A percentile compares a stretch with the other conserved stretches of the same genome.
These are phyloP conservation scores for Lutjanus erythropterus DNA, from an alignment of 2,113 vertebrate species.

Conservation along the genomic window DNA sequence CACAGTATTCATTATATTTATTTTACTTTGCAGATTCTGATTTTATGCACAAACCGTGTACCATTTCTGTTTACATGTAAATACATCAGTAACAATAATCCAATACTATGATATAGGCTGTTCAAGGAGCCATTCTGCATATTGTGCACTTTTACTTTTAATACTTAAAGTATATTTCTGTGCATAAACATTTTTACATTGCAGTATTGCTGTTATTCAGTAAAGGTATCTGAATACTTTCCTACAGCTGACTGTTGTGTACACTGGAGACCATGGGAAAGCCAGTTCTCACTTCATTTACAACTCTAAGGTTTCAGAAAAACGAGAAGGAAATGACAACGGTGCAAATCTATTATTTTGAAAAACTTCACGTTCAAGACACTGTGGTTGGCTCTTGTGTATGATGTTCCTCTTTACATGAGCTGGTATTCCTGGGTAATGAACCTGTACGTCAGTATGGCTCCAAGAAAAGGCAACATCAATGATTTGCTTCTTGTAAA, in stretches of 20 bases:
- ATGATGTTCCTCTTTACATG: neutral
- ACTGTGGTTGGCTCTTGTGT: neutral
- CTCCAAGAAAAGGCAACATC: neutral
- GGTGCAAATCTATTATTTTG: neutral
- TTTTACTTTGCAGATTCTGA: no score
- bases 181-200: neutral
- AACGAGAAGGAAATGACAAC: slow-evolving; percentile 6
- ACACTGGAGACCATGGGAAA: no score
- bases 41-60: no score
- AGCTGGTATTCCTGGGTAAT: neutral
- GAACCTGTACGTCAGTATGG: no score
- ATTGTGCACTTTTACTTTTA: neutral
- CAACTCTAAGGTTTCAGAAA: neutral
- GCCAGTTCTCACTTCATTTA: neutral
- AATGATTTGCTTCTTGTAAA: no score
- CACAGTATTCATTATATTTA: no score
- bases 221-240: neutral
- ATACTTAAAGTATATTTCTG: neutral
- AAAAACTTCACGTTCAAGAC: neutral
- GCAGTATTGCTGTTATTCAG: neutral
- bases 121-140: neutral
- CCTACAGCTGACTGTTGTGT: no score
- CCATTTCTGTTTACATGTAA: no score
- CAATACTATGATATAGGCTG: no score
- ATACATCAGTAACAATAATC: no score